Percentiles rank a stretch among this genome's conserved stretches.
Conservation (phyloP, 2,113 vertebrate genomes). For the Lates calcarifer region DNA sequence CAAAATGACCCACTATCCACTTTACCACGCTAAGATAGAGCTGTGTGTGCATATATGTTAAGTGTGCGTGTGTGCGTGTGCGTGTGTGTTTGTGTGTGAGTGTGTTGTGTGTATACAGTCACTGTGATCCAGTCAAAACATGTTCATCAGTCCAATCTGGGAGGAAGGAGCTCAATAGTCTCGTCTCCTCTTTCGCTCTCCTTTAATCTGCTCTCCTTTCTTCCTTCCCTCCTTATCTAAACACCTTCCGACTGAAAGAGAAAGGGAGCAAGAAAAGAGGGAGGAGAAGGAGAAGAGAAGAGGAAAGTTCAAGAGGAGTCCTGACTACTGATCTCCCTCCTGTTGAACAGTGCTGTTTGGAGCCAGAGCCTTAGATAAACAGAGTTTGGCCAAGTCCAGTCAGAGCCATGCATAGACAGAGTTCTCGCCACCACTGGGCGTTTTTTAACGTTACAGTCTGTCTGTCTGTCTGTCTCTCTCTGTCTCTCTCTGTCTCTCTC, state of each 20-base stretch:
- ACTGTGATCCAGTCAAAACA: slow-evolving; percentile 64
- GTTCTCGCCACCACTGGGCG: slow-evolving; percentile 63
- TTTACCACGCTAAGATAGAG: slow-evolving; percentile 55
- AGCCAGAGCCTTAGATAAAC: slow-evolving; percentile 67
- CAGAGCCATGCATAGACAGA: slow-evolving; percentile 75
- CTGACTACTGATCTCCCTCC: slow-evolving; percentile 71
- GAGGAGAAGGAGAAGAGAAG: slow-evolving; percentile 24
- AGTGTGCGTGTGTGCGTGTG: slow-evolving; percentile 19
- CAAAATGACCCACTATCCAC: slow-evolving; percentile 99
- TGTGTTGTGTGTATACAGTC: slow-evolving; percentile 52
- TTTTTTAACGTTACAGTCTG: slow-evolving; percentile 76
- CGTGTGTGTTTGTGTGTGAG: slow-evolving; percentile 30
- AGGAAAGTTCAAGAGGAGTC: slow-evolving; percentile 38
- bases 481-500: slow-evolving; percentile 56
- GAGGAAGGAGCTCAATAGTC: slow-evolving; percentile 70
- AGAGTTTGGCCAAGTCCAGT: slow-evolving; percentile 73
- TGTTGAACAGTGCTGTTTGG: slow-evolving; percentile 66
- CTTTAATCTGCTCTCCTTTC: slow-evolving; percentile 4
- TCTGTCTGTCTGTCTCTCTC: slow-evolving; percentile 60
- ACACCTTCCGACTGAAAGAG: slow-evolving; percentile 32
- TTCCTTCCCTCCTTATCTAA: slow-evolving; percentile 30
- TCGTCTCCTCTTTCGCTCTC: slow-evolving; percentile 38
- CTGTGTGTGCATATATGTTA: not conserved
- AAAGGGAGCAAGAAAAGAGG: slow-evolving; percentile 7
- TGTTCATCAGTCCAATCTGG: slow-evolving; percentile 70